Conservation (phyloP, 1,140 invertebrate genomes). For the Melipona quadrifasciata region DNA sequence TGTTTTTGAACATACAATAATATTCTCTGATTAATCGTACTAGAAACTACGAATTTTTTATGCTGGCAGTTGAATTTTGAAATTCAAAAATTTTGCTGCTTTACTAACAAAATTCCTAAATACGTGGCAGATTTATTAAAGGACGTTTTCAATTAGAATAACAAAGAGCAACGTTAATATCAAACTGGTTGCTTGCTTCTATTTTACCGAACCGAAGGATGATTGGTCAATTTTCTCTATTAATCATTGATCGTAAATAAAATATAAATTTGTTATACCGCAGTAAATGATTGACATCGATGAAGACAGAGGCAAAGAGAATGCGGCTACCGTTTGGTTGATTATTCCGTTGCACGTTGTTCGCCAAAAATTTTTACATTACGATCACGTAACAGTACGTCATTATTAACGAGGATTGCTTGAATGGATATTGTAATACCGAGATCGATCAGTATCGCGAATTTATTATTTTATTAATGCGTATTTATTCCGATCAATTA, state of each 20-base stretch:
- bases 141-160: slow-evolving; percentile 29
- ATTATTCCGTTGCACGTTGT: not conserved
- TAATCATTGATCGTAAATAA: slow-evolving; percentile 38
- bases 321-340: not conserved
- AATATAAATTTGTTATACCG: slow-evolving; percentile 55
- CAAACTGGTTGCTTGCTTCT: not conserved
- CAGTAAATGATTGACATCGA: slow-evolving; percentile 11
- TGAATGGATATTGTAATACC: slow-evolving; percentile 11
- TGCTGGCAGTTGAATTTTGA: no score
- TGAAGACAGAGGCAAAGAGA: slow-evolving; percentile 10
- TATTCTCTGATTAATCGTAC: no score
- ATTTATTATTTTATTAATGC: slow-evolving; percentile 52
- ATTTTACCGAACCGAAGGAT: no score
- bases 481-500: slow-evolving; percentile 22
- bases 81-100: not conserved
- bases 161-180: not conserved
- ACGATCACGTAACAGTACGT: slow-evolving; percentile 17
- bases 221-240: not conserved
- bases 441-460: slow-evolving; percentile 7
- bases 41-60: no score
- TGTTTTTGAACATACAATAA: no score
- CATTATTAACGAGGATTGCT: slow-evolving; percentile 36
- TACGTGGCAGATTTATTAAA: not conserved
- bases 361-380: slow-evolving; percentile 10
- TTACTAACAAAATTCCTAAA: rapidly evolving